A percentile compares a stretch with the other conserved stretches of the same genome.
Conservation (phyloP, 2,113 vertebrate genomes). For the Hippocampus abdominalis region DNA sequence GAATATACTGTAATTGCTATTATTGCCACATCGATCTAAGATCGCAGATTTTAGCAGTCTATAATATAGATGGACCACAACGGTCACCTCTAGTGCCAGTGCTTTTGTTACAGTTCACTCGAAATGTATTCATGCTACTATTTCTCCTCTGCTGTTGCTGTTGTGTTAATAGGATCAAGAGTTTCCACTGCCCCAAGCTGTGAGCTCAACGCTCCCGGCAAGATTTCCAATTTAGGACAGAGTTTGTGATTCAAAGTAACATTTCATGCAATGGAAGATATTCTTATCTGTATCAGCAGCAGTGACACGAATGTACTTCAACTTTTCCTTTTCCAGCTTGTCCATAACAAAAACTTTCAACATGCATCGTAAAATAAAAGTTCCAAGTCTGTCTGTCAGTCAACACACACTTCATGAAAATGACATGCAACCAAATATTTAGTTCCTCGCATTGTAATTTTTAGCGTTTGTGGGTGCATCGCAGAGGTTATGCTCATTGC, state of each 20-base stretch:
- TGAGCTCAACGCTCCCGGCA: constrained; percentile 33
- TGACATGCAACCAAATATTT: neutral
- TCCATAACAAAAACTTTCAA: neutral
- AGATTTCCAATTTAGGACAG: constrained; percentile 41
- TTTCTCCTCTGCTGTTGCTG: constrained; percentile 18
- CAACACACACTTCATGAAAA: neutral
- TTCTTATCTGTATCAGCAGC: constrained; percentile 7
- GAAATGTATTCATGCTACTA: constrained; percentile 29
- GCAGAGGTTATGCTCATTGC: neutral
- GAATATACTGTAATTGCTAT: neutral
- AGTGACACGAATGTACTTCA: neutral
- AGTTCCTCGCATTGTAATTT: neutral
- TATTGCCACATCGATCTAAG: neutral
- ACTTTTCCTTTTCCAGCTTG: neutral
- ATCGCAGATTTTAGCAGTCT: neutral
- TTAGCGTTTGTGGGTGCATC: neutral
- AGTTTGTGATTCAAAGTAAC: constrained; percentile 25
- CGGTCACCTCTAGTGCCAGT: neutral
- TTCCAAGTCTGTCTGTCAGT: neutral
- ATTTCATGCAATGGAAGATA: neutral
- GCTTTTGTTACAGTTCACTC: constrained; percentile 22
- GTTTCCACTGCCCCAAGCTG: constrained; percentile 34
- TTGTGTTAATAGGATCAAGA: constrained; percentile 42
- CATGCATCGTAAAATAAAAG: neutral
- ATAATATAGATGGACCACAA: neutral